Conservation (phyloP, 2,797 vertebrate genomes). For the Lepilemur ruficaudatus region DNA sequence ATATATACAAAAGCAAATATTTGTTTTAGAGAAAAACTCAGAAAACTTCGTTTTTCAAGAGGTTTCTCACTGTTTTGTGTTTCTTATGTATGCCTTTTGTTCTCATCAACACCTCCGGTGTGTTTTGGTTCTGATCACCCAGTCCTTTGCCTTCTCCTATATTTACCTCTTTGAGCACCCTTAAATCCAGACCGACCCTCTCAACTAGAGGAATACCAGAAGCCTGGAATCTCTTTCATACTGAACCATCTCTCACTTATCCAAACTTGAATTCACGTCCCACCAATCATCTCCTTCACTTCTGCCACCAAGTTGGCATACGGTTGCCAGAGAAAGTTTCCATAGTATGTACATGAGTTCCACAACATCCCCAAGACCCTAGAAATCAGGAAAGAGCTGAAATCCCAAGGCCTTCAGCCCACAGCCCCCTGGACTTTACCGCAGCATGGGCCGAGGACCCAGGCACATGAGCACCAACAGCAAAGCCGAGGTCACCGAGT, state of each 20-base stretch:
- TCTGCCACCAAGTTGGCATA: not conserved
- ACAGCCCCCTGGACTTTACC: constrained; percentile 78
- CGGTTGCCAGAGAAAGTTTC: not conserved
- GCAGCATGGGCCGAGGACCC: constrained; percentile 66
- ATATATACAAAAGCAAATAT: not conserved
- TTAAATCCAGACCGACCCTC: not conserved
- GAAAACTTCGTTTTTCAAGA: not conserved
- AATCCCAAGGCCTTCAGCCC: constrained; percentile 87
- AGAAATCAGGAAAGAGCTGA: not conserved
- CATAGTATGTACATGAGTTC: too few species aligned
- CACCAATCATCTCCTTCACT: not conserved
- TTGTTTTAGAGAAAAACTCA: not conserved
- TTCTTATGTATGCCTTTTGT: not conserved
- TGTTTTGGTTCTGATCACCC: not conserved
- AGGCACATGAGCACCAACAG: constrained; percentile 94
- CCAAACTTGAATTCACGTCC: not conserved
- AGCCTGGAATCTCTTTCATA: not conserved
- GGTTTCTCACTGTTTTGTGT: not conserved
- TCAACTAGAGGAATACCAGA: not conserved
- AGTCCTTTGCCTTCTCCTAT: not conserved
- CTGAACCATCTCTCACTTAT: not conserved
- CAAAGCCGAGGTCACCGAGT: constrained; percentile 97
- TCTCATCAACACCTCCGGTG: not conserved
- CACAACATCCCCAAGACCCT: too few species aligned
- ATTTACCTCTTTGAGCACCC: not conserved